Base-by-base conservation (phyloP, 2,888 invertebrate genomes). In the Itoplectis maculator region DNA sequence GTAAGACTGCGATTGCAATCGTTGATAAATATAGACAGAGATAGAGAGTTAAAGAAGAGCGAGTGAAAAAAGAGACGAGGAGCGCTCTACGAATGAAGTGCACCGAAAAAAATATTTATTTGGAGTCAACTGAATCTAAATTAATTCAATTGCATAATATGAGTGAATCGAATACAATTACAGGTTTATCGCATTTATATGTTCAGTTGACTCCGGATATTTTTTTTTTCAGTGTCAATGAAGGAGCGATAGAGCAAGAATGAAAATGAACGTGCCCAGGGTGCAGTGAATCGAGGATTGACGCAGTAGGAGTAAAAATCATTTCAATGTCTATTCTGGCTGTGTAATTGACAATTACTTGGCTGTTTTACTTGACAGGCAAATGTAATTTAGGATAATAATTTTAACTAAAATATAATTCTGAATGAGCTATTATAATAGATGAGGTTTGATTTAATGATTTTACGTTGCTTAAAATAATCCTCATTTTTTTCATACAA, bases 261-360 rank as follows among this genome's bases (percentile, higher is more conserved):
- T 56, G 59, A 68, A 29, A 66, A n/a, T 51, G 74, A 49, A 63
- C 54, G 74, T 74, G 78, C 65, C 56, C 15, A 49, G 70, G 47
- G 8, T 78, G 74, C 54, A 56, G 51, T 68, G 54, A 54, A 54
- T 23, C 8, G 56, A 42, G 29, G 61, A 61, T 29, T 11, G n/a
- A n/a, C 47, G 11, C 47, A 23, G 6, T 18, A 49, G 0, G 29
- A 66, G 23, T 15, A 35, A 35, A 56, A 56, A 56, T 35, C 3
- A 35, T 35, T 29, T 56, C n/a, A 35, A 3, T n/a, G 2, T 56
- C n/a, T n/a, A 56, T 56, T 13, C n/a, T n/a, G 11, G 35, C n/a
- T 7, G n/a, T 5, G 35, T n/a, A 0, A 35, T 29, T 56, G 11
- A n/a, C 5, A 15, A 51, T 51, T 18, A 18, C 7, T 51, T 9